Evolutionary conservation across 2,888 invertebrate species (phyloP), one percentile per base, ranked within the genome.

Genomic region (Suillia variegata): DNA sequence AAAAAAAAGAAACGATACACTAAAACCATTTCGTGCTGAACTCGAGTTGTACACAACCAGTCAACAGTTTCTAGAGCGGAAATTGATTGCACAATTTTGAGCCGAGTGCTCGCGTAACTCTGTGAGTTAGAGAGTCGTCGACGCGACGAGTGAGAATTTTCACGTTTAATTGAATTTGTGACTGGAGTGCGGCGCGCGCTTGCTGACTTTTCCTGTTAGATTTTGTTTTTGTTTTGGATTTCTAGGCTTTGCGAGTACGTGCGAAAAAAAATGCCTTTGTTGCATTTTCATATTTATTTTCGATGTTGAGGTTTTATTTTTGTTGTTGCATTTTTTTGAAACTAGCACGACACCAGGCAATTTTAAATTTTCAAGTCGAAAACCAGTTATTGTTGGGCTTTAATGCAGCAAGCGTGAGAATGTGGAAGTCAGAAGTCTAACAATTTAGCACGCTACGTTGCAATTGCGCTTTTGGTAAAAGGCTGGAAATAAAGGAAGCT

Each of bases 81-180:
- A 77, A 76, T 77, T 69, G 68, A 77, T 76, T 76, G 74, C 75
- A 69, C 74, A 74, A 74, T 73, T 75, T 73, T 67, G 67, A 67
- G 67, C 62, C 67, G 61, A 69, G 62, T 65, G 67, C 63, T 15
- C 12, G 8, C 5, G 20, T 52, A 15, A 26, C 38, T 26, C 17
- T 17, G 33, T 18, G 20, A n/a, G 17, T n/a, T n/a, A n/a, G n/a
- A n/a, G n/a, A n/a, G n/a, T n/a, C n/a, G n/a, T n/a, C n/a, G n/a
- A n/a, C n/a, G n/a, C n/a, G 52, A n/a, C n/a, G 33, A 20, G 33
- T 18, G 20, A n/a, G 17, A 22, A 49, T 13, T 3, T 49, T 20
- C 50, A 31, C 50, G 31, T 13, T 15, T 24, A 31, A 13, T n/a
- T 10, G 13, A 10, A n/a, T 38, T 38, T 38, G 38, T 38, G 38